Conservation (phyloP, 2,888 invertebrate genomes). For the Marronus borbonicus region DNA sequence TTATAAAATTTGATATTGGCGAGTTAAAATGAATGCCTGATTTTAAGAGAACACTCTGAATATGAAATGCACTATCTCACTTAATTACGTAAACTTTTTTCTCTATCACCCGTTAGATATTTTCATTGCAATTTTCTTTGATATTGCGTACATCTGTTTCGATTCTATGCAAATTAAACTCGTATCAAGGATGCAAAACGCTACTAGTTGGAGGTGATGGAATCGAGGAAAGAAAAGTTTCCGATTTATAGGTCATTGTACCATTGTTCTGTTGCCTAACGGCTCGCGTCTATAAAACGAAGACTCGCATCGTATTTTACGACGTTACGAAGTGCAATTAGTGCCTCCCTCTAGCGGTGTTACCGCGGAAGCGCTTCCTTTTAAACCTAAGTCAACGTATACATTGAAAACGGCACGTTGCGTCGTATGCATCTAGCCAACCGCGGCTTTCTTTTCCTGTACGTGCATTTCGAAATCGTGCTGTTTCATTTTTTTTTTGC, state of each 20-base stretch:
- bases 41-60: too few species aligned
- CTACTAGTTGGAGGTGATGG: not conserved
- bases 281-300: not conserved
- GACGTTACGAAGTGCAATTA: constrained; percentile 25
- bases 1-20: too few species aligned
- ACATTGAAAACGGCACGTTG: too few species aligned
- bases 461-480: not conserved
- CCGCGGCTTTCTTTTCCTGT: constrained; percentile 12
- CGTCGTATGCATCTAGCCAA: too few species aligned
- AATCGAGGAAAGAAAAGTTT: constrained; percentile 42
- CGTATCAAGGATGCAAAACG: not conserved
- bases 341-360: constrained; percentile 45
- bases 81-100: too few species aligned
- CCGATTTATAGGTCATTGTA: constrained; percentile 45
- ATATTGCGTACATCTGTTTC: not conserved
- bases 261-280: constrained; percentile 44
- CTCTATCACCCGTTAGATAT: too few species aligned
- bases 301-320: constrained; percentile 5
- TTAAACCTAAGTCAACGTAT: not conserved
- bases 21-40: too few species aligned
- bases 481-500: too few species aligned
- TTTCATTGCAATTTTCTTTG: not conserved
- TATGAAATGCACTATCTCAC: too few species aligned
- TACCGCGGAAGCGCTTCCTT: constrained; percentile 32
- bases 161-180: constrained; percentile 30